A percentile compares a stretch with the other conserved stretches of the same genome.
These are phyloP conservation scores for Hipparchia semele DNA, from an alignment of 2,888 invertebrate species.

Conservation along the genomic window DNA sequence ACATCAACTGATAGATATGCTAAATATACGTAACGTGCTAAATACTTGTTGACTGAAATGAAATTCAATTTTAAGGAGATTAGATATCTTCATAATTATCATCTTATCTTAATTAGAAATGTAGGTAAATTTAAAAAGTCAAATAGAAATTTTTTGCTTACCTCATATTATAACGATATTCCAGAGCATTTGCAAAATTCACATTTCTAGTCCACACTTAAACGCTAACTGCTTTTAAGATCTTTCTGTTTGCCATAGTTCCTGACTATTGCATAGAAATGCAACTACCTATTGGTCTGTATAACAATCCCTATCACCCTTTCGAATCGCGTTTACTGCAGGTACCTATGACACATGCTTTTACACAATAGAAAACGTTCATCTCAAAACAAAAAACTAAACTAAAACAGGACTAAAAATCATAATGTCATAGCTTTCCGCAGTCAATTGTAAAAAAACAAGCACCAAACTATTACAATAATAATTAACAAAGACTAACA, in stretches of 20 bases:
- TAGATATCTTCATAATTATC: no score
- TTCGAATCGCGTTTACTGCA: neutral
- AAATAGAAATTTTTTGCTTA: neutral
- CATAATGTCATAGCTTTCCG: no score
- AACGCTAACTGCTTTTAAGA: neutral
- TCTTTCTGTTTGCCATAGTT: neutral
- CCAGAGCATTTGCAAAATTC: neutral
- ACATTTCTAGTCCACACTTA: slow-evolving; percentile 3
- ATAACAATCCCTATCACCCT: slow-evolving; percentile 16
- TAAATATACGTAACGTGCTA: no score
- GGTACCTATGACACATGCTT: neutral
- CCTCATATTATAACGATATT: neutral
- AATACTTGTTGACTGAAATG: no score
- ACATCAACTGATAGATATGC: no score
- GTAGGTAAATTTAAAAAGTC: no score
- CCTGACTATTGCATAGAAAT: slow-evolving; percentile 6
- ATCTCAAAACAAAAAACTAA: no score
- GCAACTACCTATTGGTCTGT: neutral
- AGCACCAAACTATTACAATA: neutral
- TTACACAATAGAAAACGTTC: neutral
- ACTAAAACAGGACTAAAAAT: no score
- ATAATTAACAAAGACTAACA: neutral
- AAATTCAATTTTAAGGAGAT: no score
- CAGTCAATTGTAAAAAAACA: no score
- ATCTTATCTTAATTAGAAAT: no score